Percentiles rank a stretch among this genome's conserved stretches.
These are phyloP conservation scores for Dolichotis patagonum DNA, from an alignment of 2,113 vertebrate species.

Conservation along the genomic window DNA sequence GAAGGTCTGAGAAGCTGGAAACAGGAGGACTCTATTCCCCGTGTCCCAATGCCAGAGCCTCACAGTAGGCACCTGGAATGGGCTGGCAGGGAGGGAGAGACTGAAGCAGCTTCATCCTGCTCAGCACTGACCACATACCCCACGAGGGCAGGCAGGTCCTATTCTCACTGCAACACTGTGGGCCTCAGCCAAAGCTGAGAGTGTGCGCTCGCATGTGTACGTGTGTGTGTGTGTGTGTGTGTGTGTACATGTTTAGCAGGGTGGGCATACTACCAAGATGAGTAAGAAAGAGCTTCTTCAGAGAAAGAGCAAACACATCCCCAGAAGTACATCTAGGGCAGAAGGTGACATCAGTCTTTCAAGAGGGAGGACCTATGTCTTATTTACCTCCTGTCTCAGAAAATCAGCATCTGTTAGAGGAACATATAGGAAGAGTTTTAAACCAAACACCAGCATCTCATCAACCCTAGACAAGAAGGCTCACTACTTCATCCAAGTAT, in stretches of 20 bases:
- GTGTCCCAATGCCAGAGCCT: not conserved
- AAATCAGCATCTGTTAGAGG: not conserved
- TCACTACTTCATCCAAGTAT: too few relatives aligned
- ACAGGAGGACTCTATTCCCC: not conserved
- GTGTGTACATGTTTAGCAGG: not conserved
- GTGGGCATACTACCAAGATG: not conserved
- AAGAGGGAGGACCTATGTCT: not conserved
- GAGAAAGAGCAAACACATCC: not conserved
- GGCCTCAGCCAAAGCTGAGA: not conserved
- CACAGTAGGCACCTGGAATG: not conserved
- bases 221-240: not conserved
- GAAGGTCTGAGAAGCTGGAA: not conserved
- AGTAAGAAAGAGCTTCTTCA: conserved; percentile 23
- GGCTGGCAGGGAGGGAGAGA: not conserved
- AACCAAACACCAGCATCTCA: not conserved
- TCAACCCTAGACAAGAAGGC: not conserved
- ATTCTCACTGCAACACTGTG: not conserved
- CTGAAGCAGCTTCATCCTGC: not conserved
- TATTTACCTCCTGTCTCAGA: not conserved
- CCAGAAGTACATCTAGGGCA: not conserved
- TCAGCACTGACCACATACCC: not conserved
- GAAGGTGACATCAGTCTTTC: not conserved
- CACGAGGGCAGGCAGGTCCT: not conserved
- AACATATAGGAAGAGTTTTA: not conserved
- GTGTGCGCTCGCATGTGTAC: not conserved